phyloP scores from a whole-genome alignment of 2,888 invertebrate species.

The Parasteatoda lunata region DNA sequence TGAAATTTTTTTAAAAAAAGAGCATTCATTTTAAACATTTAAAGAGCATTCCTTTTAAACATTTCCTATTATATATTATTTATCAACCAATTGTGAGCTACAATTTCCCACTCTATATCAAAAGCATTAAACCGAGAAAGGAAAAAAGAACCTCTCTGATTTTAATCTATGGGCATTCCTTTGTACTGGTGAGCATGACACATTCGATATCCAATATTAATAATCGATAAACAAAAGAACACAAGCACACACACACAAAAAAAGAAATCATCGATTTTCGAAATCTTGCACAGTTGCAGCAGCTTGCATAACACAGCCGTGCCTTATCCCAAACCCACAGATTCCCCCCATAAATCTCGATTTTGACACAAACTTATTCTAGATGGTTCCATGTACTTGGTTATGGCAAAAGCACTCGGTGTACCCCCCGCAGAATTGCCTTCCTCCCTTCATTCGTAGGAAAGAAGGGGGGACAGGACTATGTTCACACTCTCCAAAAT shows the following conservation, averaged over 20 bases:
- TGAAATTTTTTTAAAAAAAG: too few relatives aligned
- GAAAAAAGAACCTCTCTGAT: background rate
- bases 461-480: constrained; percentile 16
- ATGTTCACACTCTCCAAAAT: constrained; percentile 59
- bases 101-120: too few relatives aligned
- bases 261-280: constrained; percentile 46
- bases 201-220: constrained; percentile 39
- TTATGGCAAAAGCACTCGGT: constrained; percentile 37
- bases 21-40: too few relatives aligned
- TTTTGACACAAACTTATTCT: constrained; percentile 65
- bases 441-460: constrained; percentile 15
- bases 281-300: constrained; percentile 54
- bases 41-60: too few relatives aligned
- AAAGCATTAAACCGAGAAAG: too few relatives aligned
- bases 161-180: background rate
- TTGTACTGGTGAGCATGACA: background rate
- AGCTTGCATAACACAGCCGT: constrained; percentile 52
- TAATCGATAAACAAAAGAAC: constrained; percentile 4
- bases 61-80: too few relatives aligned
- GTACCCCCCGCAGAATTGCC: constrained; percentile 1
- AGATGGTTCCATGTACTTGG: constrained; percentile 63
- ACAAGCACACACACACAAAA: constrained; percentile 25
- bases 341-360: constrained; percentile 63
- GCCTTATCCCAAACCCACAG: constrained; percentile 62
- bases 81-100: too few relatives aligned